Percentiles rank a stretch among this genome's conserved stretches.
These are phyloP conservation scores for Actinernus sp. DNA, from an alignment of 92 coral and sea anemone species.

Conservation along the genomic window DNA sequence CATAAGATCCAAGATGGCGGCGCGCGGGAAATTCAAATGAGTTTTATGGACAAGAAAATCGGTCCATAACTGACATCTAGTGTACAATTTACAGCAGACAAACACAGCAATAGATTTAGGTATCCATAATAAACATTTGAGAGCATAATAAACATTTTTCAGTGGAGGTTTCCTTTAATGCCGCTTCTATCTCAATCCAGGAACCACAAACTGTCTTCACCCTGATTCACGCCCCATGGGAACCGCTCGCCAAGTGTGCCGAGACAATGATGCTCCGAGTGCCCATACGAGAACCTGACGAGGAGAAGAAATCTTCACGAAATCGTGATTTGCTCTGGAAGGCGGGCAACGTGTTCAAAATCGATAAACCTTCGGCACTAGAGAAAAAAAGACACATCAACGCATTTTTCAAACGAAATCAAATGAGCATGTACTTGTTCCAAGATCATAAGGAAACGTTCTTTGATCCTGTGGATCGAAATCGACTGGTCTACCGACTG, in stretches of 20 bases:
- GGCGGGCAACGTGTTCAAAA: background rate
- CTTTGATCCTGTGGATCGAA: conserved; percentile 42
- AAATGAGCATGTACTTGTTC: background rate
- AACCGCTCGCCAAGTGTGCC: conserved; percentile 40
- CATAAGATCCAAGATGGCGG: too few relatives aligned
- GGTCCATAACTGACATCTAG: too few relatives aligned
- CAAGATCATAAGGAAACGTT: conserved; percentile 14
- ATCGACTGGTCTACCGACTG: conserved; percentile 47
- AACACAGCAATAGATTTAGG: too few relatives aligned
- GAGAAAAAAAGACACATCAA: conserved; percentile 3
- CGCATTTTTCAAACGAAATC: background rate
- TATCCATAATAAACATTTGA: too few relatives aligned
- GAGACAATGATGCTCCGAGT: conserved; percentile 67
- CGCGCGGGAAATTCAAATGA: too few relatives aligned
- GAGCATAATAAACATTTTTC: too few relatives aligned
- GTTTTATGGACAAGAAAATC: too few relatives aligned
- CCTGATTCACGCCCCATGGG: conserved; percentile 63
- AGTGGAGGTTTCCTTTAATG: too few relatives aligned
- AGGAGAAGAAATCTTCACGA: conserved; percentile 5
- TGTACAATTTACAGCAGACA: too few relatives aligned
- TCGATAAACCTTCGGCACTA: conserved; percentile 17
- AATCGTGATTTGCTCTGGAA: background rate
- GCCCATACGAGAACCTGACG: conserved; percentile 37
- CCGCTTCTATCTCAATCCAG: too few relatives aligned
- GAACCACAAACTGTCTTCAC: too few relatives aligned